Evolutionary conservation across 1,140 invertebrate species (phyloP).

Genomic region (Anastatus disparis): DNA sequence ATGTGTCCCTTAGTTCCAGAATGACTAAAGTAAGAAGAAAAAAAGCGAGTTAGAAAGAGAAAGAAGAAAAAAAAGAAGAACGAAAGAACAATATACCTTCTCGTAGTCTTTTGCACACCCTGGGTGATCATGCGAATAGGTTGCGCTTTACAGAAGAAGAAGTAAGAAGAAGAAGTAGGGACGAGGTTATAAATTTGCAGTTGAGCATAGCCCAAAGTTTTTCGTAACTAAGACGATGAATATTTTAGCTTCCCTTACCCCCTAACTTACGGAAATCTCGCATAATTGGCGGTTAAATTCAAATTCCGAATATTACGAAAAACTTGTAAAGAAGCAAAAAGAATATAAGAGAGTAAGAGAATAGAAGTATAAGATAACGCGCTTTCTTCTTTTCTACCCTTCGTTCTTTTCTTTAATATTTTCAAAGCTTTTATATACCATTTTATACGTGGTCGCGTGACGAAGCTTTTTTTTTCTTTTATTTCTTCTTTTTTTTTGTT

Average conservation of each 20-base stretch:
- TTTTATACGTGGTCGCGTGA: conserved; percentile 24
- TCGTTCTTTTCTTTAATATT: not conserved
- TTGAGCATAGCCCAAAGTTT: conserved; percentile 56
- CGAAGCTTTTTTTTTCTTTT: conserved; percentile 4
- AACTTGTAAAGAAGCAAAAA: conserved; percentile 45
- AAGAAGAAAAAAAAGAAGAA: not conserved
- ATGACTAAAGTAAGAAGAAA: conserved; percentile 13
- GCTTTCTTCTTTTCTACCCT: not conserved
- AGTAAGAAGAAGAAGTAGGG: no score
- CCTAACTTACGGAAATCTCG: conserved; percentile 48
- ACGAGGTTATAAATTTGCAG: conserved; percentile 56
- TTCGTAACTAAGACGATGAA: conserved; percentile 61
- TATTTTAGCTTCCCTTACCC: conserved; percentile 58
- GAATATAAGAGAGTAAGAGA: not conserved
- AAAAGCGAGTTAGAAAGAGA: not conserved
- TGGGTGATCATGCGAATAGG: conserved; percentile 40
- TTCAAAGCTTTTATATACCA: not conserved
- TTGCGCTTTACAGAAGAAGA: no score
- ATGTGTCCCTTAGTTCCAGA: not conserved
- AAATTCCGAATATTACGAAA: conserved; percentile 62
- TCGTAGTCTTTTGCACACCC: not conserved
- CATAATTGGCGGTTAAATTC: conserved; percentile 64
- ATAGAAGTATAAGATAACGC: no score
- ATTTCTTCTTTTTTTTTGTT: no score
- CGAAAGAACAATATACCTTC: conserved; percentile 11